phyloP scores from a whole-genome alignment of 2,797 vertebrate genomes.

The Botia almorhae region DNA sequence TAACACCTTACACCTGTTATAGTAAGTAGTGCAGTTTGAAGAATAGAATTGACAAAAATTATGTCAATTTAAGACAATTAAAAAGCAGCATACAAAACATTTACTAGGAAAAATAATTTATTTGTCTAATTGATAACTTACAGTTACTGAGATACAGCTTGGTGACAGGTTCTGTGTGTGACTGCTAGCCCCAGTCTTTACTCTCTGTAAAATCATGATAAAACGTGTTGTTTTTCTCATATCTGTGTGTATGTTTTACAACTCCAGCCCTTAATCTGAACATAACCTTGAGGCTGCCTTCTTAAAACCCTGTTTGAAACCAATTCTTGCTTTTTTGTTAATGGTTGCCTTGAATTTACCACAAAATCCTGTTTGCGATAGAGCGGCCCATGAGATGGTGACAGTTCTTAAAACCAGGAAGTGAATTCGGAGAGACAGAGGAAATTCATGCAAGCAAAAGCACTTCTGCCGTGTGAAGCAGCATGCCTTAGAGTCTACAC shows the following conservation, averaged over 20 bases:
- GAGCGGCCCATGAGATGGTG: slow-evolving; percentile 33
- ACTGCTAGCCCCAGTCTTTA: neutral
- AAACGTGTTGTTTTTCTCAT: neutral
- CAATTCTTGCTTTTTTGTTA: slow-evolving; percentile 10
- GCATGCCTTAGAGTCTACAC: slow-evolving; percentile 34
- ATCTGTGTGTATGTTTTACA: neutral
- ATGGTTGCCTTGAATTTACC: slow-evolving; percentile 58
- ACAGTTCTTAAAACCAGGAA: slow-evolving; percentile 77
- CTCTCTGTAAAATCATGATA: neutral
- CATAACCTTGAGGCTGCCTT: neutral
- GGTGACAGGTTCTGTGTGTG: no score
- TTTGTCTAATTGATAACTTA: no score
- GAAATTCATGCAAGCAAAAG: slow-evolving; percentile 70
- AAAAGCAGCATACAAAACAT: no score
- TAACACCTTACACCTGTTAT: no score
- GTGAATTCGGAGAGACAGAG: slow-evolving; percentile 74
- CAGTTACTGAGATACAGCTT: no score
- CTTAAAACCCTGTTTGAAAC: neutral
- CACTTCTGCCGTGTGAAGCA: slow-evolving; percentile 64
- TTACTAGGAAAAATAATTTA: no score
- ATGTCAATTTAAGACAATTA: no score
- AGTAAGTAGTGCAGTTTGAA: no score
- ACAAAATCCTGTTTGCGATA: slow-evolving; percentile 62
- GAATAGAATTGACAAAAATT: no score
- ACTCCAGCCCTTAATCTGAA: neutral